A percentile compares a stretch with the other conserved stretches of the same genome.
Evolutionary conservation across 2,797 vertebrate species (phyloP).

Genomic region (Spheniscus humboldti): DNA sequence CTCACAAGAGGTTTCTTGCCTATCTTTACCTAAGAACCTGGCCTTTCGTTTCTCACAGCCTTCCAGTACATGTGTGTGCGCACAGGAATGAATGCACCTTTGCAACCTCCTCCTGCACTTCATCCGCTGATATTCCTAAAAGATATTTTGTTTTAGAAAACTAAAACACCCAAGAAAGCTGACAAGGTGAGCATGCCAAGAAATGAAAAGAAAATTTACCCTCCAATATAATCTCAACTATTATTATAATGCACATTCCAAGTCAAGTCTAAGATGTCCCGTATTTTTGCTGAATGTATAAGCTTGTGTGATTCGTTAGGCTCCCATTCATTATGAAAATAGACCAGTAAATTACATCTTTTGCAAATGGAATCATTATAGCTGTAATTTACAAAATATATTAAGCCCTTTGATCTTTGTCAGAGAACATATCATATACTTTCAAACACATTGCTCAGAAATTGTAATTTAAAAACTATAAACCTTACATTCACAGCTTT

Average conservation of each 20-base stretch:
- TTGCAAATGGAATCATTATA: slow-evolving; percentile 75
- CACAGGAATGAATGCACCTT: background rate
- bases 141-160: background rate
- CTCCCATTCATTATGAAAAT: slow-evolving; percentile 74
- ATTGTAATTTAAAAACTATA: slow-evolving; percentile 67
- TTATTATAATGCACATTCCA: slow-evolving; percentile 53
- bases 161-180: background rate
- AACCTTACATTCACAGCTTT: slow-evolving; percentile 41
- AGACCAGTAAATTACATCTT: slow-evolving; percentile 73
- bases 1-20: background rate
- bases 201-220: slow-evolving; percentile 24
- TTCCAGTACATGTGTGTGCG: fast-evolving
- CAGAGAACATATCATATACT: slow-evolving; percentile 63
- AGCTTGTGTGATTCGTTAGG: slow-evolving; percentile 64
- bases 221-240: slow-evolving; percentile 17
- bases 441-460: slow-evolving; percentile 63
- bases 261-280: slow-evolving; percentile 13
- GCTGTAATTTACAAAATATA: slow-evolving; percentile 75
- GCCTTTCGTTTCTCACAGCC: background rate
- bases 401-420: slow-evolving; percentile 73
- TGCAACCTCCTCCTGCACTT: background rate
- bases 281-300: slow-evolving; percentile 64
- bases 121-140: background rate
- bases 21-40: background rate
- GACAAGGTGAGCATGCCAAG: background rate